Percentiles rank a stretch among this genome's conserved stretches.
Conservation (phyloP, 2,888 invertebrate species). For the Harpalus rufipes region DNA sequence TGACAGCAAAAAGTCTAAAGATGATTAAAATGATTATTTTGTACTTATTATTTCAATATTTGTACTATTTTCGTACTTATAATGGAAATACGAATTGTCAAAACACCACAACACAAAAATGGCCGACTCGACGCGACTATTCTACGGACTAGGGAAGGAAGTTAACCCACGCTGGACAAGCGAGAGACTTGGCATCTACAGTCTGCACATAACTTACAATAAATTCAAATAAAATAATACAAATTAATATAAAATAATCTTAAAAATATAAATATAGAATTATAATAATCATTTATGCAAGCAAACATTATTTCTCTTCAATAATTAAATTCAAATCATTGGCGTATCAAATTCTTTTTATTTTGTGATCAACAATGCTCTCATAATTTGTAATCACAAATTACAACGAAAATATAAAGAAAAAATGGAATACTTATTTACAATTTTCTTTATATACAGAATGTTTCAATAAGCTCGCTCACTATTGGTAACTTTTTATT, state of each 20-base stretch:
- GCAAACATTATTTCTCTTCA: too few relatives aligned
- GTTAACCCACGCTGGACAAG: too few relatives aligned
- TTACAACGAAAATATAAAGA: too few relatives aligned
- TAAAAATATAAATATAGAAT: too few relatives aligned
- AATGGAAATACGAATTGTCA: background rate
- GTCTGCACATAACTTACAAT: background rate
- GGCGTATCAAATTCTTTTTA: background rate
- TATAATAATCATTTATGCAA: too few relatives aligned
- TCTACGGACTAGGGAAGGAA: too few relatives aligned
- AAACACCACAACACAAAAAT: conserved; percentile 27
- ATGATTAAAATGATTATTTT: conserved; percentile 13
- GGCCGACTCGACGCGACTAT: background rate
- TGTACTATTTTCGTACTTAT: background rate
- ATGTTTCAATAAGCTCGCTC: too few relatives aligned
- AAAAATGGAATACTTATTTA: too few relatives aligned
- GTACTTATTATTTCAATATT: conserved; percentile 12
- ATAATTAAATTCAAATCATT: background rate
- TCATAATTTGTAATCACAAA: background rate
- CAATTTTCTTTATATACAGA: too few relatives aligned
- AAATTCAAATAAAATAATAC: background rate
- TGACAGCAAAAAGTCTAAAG: conserved; percentile 68
- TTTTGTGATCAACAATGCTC: background rate
- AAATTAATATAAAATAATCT: background rate
- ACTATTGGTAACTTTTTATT: too few relatives aligned
- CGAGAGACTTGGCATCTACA: too few relatives aligned